Evolutionary conservation across 2,113 vertebrate genomes (phyloP).

Genomic region (Myanophis thanlyinensis): DNA sequence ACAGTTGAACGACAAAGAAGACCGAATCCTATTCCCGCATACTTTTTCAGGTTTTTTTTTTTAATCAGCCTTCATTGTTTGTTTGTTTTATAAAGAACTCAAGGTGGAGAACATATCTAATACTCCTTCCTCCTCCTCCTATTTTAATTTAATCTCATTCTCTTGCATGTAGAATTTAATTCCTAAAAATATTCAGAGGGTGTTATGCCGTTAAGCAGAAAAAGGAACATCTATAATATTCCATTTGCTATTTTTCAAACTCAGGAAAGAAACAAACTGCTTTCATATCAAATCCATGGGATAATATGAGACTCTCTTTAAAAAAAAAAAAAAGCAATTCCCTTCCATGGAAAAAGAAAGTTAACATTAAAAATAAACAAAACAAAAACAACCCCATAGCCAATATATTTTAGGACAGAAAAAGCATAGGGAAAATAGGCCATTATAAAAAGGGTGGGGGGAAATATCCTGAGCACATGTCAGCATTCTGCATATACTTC

Average conservation of each 20-base stretch:
- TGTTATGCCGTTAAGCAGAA: not conserved
- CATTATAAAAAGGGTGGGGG: not conserved
- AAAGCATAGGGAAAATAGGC: not conserved
- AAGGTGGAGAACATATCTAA: not conserved
- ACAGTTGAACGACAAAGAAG: conserved; percentile 1
- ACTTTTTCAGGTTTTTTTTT: not conserved
- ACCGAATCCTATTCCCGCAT: not conserved
- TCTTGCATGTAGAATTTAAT: not conserved
- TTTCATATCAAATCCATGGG: not conserved
- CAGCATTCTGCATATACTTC: not conserved
- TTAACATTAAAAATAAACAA: not conserved
- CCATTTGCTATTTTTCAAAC: not conserved
- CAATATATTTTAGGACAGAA: not conserved
- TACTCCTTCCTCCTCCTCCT: not conserved
- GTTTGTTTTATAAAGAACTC: not conserved
- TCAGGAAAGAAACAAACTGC: not conserved
- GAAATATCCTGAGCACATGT: not conserved
- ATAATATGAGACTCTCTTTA: not conserved
- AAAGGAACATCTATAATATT: not conserved
- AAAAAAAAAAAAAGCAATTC: not conserved
- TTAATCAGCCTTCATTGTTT: not conserved
- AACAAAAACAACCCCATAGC: not conserved
- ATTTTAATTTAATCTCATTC: not conserved
- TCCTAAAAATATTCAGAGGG: not conserved
- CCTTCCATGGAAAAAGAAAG: not conserved